Percentiles rank a stretch among this genome's conserved stretches.
phyloP scores from a whole-genome alignment of 2,888 invertebrate genomes.

The Drosophila stalkeri region DNA sequence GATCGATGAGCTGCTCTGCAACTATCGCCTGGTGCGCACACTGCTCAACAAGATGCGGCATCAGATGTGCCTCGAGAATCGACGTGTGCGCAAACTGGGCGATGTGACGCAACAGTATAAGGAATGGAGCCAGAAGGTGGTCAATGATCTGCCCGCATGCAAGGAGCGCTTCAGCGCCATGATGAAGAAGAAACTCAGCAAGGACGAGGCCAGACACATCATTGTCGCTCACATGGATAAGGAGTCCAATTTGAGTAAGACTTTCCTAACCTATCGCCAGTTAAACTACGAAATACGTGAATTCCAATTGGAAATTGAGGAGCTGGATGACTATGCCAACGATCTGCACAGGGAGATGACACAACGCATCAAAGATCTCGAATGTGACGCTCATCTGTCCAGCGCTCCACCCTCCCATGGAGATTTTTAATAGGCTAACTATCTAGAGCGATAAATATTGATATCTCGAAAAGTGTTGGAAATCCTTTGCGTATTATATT shows the following conservation, averaged over 20 bases:
- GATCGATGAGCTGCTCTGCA: conserved; percentile 47
- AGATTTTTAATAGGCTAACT: too few relatives aligned
- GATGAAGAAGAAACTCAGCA: conserved; percentile 28
- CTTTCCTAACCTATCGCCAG: neutral
- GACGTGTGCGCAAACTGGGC: conserved; percentile 17
- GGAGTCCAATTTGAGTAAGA: neutral
- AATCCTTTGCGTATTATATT: too few relatives aligned
- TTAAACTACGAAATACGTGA: conserved; percentile 37
- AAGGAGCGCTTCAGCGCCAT: conserved; percentile 29
- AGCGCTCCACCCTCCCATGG: too few relatives aligned
- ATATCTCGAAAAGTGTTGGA: neutral
- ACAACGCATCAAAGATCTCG: conserved; percentile 6
- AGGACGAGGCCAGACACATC: conserved; percentile 16
- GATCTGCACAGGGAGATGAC: conserved; percentile 43
- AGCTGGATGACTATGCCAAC: conserved; percentile 25
- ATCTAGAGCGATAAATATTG: neutral
- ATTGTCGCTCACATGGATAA: conserved; percentile 22
- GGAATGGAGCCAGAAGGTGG: conserved; percentile 30
- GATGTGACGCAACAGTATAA: neutral
- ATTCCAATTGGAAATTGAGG: conserved; percentile 37
- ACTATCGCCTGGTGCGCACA: conserved; percentile 32
- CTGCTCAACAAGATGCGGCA: conserved; percentile 9
- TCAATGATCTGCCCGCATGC: conserved; percentile 37
- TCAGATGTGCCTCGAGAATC: conserved; percentile 12
- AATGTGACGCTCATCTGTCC: too few relatives aligned